These are phyloP conservation scores for Moxostoma hubbsi DNA, from an alignment of 2,797 vertebrate genomes.

Conservation along the genomic window DNA sequence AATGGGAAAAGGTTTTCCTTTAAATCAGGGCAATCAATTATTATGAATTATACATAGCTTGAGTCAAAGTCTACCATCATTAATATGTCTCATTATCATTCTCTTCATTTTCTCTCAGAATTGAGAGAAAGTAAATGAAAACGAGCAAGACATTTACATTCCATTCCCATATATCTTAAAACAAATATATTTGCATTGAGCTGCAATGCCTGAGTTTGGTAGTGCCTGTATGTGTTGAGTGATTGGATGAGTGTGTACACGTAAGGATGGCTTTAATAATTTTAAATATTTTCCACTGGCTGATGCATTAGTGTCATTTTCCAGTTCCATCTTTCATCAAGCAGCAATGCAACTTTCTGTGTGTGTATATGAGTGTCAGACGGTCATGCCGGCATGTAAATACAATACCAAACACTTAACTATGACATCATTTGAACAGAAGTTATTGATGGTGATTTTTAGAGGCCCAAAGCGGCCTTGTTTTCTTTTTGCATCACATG, in stretches of 20 bases:
- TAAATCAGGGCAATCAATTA: constrained; percentile 93
- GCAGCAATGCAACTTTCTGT: constrained; percentile 39
- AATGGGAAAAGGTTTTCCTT: constrained; percentile 91
- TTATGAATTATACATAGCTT: constrained; percentile 98
- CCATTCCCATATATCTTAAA: constrained; percentile 1
- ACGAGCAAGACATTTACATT: constrained; percentile 19
- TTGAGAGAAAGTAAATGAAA: constrained; percentile 61
- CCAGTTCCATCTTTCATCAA: constrained; percentile 72
- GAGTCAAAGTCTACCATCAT: constrained; percentile 94
- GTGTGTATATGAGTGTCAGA: constrained; percentile 51
- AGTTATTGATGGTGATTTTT: constrained; percentile 83
- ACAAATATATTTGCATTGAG: constrained; percentile 71
- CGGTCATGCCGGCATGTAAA: constrained; percentile 73
- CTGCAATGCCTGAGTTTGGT: constrained; percentile 60
- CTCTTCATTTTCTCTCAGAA: constrained; percentile 77
- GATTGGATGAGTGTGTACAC: background rate
- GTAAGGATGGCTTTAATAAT: constrained; percentile 67
- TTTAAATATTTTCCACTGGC: constrained; percentile 75
- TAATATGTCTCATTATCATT: constrained; percentile 98
- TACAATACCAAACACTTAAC: constrained; percentile 83
- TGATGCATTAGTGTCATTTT: constrained; percentile 76
- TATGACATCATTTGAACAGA: constrained; percentile 79
- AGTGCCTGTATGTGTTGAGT: constrained; percentile 11
- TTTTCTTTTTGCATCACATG: constrained; percentile 53
- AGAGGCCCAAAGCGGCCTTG: constrained; percentile 68